Percentiles rank a stretch among this genome's conserved stretches.
Evolutionary conservation across 2,888 invertebrate genomes (phyloP).

Genomic region (Neuroscelio doddi): DNA sequence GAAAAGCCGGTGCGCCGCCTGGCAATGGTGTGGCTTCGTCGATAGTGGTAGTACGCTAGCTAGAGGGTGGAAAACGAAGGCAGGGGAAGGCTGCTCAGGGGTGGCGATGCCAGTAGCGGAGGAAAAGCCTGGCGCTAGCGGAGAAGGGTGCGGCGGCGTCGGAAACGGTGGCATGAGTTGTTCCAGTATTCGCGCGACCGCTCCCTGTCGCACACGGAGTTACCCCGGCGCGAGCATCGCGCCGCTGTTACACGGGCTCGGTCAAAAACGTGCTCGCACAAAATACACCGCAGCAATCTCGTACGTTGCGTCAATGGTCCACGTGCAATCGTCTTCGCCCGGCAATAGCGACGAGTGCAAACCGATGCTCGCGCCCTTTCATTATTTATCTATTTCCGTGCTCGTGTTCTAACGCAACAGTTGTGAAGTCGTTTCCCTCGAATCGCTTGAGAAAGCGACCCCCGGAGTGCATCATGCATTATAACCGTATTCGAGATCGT

Average conservation of each 20-base stretch:
- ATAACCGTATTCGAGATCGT: no score
- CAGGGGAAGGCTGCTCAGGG: constrained; percentile 33
- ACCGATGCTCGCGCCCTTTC: neutral
- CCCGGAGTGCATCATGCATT: no score
- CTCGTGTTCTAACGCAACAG: neutral
- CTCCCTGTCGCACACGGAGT: constrained; percentile 68
- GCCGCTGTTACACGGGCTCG: constrained; percentile 50
- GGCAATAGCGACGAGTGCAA: no score
- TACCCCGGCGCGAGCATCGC: constrained; percentile 53
- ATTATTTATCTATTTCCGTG: neutral
- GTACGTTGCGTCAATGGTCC: neutral
- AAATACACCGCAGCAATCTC: constrained; percentile 1
- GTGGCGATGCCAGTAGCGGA: constrained; percentile 39
- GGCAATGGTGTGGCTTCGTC: no score
- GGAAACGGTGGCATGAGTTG: constrained; percentile 60
- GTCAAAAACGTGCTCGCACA: constrained; percentile 52
- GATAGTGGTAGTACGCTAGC: constrained; percentile 9
- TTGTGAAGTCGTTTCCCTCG: no score
- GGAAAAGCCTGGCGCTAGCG: constrained; percentile 19
- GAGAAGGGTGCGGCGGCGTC: constrained; percentile 52
- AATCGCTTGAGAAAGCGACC: no score
- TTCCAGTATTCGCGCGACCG: constrained; percentile 70
- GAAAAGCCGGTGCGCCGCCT: no score
- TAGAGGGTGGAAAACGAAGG: constrained; percentile 51
- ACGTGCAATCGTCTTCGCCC: neutral